Conservation (phyloP, 2,888 invertebrate genomes). For the Rhagonycha fulva region DNA sequence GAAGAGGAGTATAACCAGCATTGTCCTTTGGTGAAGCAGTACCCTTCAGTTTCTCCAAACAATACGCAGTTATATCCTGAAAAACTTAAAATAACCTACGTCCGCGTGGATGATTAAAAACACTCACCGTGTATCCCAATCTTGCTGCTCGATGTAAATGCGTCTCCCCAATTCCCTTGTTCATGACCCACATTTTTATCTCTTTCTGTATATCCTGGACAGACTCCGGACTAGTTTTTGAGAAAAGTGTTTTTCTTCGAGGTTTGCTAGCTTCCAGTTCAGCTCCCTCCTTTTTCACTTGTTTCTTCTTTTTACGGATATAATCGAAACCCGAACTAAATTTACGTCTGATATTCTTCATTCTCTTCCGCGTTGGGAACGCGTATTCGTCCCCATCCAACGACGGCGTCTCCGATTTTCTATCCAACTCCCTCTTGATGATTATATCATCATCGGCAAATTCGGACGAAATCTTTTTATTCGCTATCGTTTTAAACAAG, state of each 20-base stretch:
- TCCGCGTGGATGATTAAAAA: constrained; percentile 7
- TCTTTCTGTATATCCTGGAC: constrained; percentile 82
- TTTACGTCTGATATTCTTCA: constrained; percentile 72
- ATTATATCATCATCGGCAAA: constrained; percentile 40
- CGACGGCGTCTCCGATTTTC: constrained; percentile 49
- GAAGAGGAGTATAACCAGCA: constrained; percentile 90
- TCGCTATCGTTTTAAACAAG: constrained; percentile 42
- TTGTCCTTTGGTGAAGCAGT: constrained; percentile 89
- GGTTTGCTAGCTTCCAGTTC: constrained; percentile 49
- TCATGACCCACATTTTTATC: constrained; percentile 89
- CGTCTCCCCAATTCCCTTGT: constrained; percentile 93
- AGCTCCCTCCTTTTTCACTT: constrained; percentile 60
- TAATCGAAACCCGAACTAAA: constrained; percentile 88
- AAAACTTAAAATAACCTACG: not conserved
- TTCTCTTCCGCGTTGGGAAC: constrained; percentile 57
- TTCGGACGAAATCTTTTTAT: constrained; percentile 36
- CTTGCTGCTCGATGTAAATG: constrained; percentile 89
- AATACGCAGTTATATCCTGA: constrained; percentile 88
- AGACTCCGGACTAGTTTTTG: constrained; percentile 65
- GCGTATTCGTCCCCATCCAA: constrained; percentile 47
- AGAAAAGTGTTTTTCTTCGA: constrained; percentile 55
- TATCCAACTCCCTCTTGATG: constrained; percentile 49
- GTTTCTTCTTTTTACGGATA: constrained; percentile 85
- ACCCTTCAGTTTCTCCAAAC: constrained; percentile 82
- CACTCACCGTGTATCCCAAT: constrained; percentile 82